Base-by-base conservation (phyloP, 2,888 invertebrate genomes). In the Drosophila limbata region DNA sequence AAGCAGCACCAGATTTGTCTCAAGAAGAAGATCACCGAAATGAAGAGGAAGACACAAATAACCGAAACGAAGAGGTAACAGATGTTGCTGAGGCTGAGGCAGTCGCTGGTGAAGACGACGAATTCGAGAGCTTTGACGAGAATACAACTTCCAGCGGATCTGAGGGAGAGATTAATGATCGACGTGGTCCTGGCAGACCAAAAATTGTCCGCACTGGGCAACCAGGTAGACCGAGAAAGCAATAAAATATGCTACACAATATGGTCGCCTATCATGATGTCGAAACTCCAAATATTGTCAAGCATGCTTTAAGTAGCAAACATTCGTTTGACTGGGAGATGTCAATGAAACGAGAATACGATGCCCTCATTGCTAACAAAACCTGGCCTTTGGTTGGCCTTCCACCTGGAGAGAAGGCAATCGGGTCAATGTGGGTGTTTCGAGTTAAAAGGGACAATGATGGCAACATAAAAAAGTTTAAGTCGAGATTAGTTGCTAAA, bases 241-340 rank as follows among this genome's bases (percentile, higher is more conserved):
- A 52, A 25, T 52, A 39, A 28, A 37, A 40, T 4, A 25, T 25
- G 39, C 15, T 52, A 1, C 21, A 51, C 21, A 37, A 52, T 13
- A 44, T 44, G 19, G 13, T 44, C 10, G 21, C 19, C 21, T 44
- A 25, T 21, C 13, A 37, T 51, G 39, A 39, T 21, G 13, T 51
- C 17, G 39, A 37, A 37, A 37, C 35, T 19, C 51, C 21, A 2
- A n/a, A 13, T 6, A 39, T 3, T 11, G 51, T 51, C 39, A 39
- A 51, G 13, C 13, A 39, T 6, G 51, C 51, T 5, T n/a, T 37
- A 4, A 19, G 3, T 5, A 39, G 51, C 21, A 35, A 52, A 39
- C n/a, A 52, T 39, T 52, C 39, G 25, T 39, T 37, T 25, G 52
- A 52, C 21, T 52, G 52, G 52, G 25, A 25, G 37, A n/a, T 13